Base-by-base conservation (phyloP, 2,797 vertebrate species). In the Danio kyathit region DNA sequence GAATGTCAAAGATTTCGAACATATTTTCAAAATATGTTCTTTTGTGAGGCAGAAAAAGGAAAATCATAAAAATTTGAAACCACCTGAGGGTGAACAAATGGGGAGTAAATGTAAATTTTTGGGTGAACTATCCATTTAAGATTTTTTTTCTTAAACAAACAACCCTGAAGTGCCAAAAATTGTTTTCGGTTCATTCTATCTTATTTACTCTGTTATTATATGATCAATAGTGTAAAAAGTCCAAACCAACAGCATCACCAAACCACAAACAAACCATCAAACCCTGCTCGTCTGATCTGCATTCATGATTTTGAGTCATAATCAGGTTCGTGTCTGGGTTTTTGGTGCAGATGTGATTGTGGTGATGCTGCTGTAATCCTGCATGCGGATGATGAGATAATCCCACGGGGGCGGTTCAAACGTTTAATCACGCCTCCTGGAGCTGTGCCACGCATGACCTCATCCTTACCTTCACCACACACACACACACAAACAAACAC, bases 341-440 rank as follows among this genome's bases (percentile, higher is more conserved):
- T 46, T 57, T 12, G 8, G 51, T 69, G 19, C 51, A 72, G 43
- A 63, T 79, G 51, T 80, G 56, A 57, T 63, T 65, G 80, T 75
- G 84, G 71, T 67, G 63, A 72, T 82, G 72, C 13, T 63, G 74
- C 80, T 85, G 74, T 88, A 79, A 89, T 84, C 46, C 86, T 69
- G 70, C 83, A 86, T 86, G 72, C 81, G 82, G 83, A 86, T 87
- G 80, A 89, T 81, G 79, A 76, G 56, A 84, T 89, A 86, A 90
- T 91, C 87, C 85, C 74, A 80, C 76, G 67, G 85, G 83, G 40
- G 82, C 79, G 85, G 84, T 76, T 83, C 43, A 78, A 88, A 83
- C 82, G 84, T 88, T 91, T 89, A 91, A 63, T 82, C 61, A 66
- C 48, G 59, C 16, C 79, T 79, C 41, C 51, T 69, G 70, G 17